These are phyloP conservation scores for Eueides isabella DNA, from an alignment of 1,140 invertebrate genomes.

Conservation along the genomic window DNA sequence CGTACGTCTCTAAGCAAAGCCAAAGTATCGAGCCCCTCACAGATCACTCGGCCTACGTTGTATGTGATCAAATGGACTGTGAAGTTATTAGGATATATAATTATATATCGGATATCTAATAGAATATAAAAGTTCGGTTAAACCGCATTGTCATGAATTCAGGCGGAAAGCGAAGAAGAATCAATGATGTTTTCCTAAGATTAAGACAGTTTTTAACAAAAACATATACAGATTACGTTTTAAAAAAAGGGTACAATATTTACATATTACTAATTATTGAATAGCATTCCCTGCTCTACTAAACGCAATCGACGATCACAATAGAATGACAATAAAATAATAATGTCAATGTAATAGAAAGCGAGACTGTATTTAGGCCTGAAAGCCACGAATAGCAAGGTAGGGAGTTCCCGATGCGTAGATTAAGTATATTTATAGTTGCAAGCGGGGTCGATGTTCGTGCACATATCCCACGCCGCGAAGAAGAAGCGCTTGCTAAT, in stretches of 20 bases:
- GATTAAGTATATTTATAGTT: slow-evolving; percentile 78
- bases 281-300: background rate
- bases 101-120: no score
- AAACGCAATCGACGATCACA: slow-evolving; percentile 7
- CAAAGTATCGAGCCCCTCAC: no score
- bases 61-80: no score
- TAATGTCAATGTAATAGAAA: slow-evolving; percentile 37
- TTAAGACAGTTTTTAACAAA: no score
- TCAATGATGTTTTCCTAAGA: no score
- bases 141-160: no score
- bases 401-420: slow-evolving; percentile 59
- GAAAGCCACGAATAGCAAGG: slow-evolving; percentile 41
- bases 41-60: no score
- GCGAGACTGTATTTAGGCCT: slow-evolving; percentile 36
- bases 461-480: slow-evolving; percentile 39
- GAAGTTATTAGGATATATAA: no score
- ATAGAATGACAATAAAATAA: slow-evolving; percentile 11
- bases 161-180: no score
- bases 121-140: no score
- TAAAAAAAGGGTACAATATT: background rate
- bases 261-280: background rate
- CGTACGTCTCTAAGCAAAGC: no score
- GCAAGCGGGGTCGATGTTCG: slow-evolving; percentile 73
- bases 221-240: no score
- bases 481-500: slow-evolving; percentile 31